These are phyloP conservation scores for Montipora efflorescens DNA, from an alignment of 64 coral and sea anemone genomes.

Conservation along the genomic window DNA sequence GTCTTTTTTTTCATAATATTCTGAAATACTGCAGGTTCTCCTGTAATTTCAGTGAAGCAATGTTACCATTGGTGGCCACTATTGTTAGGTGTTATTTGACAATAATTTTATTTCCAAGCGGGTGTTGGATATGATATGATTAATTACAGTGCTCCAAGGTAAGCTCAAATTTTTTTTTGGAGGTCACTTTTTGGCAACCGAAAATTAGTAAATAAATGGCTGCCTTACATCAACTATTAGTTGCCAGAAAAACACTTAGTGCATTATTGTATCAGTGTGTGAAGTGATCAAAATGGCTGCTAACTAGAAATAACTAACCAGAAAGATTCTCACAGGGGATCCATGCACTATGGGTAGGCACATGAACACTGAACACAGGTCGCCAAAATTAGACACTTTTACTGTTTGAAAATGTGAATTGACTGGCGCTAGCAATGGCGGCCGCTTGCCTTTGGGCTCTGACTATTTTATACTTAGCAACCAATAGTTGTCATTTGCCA, in stretches of 20 bases:
- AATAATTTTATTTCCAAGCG: slow-evolving; percentile 22
- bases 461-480: too few species aligned
- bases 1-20: not conserved
- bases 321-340: not conserved
- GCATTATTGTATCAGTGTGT: not conserved
- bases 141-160: slow-evolving; percentile 3
- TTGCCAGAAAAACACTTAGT: slow-evolving; percentile 7
- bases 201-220: not conserved
- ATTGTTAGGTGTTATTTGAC: not conserved
- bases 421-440: too few species aligned
- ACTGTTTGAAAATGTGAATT: too few species aligned
- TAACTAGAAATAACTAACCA: not conserved
- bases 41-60: slow-evolving; percentile 16
- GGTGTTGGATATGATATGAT: slow-evolving; percentile 5
- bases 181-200: not conserved
- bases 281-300: slow-evolving; percentile 6
- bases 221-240: not conserved
- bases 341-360: too few species aligned
- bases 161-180: not conserved
- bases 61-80: slow-evolving; percentile 23
- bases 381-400: too few species aligned
- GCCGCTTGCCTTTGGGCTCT: too few species aligned
- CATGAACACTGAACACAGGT: too few species aligned
- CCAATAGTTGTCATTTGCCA: too few species aligned
- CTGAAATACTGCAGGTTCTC: slow-evolving; percentile 20